Conservation (phyloP, 2,113 vertebrate genomes). For the Pseudopodoces humilis region DNA sequence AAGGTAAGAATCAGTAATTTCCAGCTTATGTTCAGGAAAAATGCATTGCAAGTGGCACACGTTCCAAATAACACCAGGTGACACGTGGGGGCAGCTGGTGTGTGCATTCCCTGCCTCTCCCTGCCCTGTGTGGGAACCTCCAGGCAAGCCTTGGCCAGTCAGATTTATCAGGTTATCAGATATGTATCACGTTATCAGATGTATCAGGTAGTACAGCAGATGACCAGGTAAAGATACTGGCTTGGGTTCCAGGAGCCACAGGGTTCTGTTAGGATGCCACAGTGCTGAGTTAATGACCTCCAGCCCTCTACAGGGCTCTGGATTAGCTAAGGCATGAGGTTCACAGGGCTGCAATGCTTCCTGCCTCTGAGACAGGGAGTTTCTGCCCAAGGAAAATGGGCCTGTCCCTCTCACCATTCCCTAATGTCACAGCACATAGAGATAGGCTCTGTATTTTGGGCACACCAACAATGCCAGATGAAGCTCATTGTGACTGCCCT, state of each 20-base stretch:
- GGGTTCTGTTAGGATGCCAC: not conserved
- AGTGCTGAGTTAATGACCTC: not conserved
- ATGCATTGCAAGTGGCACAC: not conserved
- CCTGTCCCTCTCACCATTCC: not conserved
- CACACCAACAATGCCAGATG: too few species aligned
- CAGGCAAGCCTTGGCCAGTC: not conserved
- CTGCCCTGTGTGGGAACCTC: not conserved
- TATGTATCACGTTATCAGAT: not conserved
- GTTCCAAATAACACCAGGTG: not conserved
- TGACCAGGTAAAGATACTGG: not conserved
- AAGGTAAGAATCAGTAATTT: conserved; percentile 51
- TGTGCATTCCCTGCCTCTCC: not conserved
- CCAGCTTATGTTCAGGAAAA: conserved; percentile 47
- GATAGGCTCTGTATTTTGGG: not conserved
- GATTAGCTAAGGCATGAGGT: not conserved
- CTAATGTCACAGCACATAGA: accelerated
- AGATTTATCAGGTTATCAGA: not conserved
- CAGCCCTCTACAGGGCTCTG: not conserved
- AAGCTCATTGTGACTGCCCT: accelerated
- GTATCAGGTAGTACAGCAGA: not conserved
- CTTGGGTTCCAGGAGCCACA: not conserved
- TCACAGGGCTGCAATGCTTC: not conserved
- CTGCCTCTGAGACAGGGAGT: not conserved
- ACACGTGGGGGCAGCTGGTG: not conserved
- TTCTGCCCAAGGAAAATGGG: not conserved